Conservation (phyloP, 2,113 vertebrate genomes). For the Mesembrinibis cayennensis region DNA sequence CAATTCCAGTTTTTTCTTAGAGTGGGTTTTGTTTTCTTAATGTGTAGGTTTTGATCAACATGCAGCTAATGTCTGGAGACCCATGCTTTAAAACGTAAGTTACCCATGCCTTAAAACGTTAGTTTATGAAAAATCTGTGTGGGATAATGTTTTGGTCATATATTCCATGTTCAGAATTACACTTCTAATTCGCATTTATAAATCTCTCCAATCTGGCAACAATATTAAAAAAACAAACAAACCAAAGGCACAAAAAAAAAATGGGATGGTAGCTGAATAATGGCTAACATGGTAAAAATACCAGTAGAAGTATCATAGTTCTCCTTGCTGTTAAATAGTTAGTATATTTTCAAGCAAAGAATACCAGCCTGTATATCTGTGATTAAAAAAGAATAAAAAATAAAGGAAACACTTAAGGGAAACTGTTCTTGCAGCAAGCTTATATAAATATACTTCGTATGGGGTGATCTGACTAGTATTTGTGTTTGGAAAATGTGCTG, state of each 20-base stretch:
- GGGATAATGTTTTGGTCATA: background rate
- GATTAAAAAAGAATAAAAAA: background rate
- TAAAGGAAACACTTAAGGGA: background rate
- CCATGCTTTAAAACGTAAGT: conserved; percentile 98
- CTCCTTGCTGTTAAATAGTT: background rate
- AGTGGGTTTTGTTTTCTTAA: background rate
- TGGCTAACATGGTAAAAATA: background rate
- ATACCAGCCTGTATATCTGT: background rate
- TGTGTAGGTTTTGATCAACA: conserved; percentile 89
- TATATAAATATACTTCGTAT: background rate
- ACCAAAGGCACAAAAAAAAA: background rate
- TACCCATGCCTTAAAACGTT: conserved; percentile 97
- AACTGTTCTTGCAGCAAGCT: background rate
- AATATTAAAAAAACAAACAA: background rate
- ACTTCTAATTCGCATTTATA: background rate
- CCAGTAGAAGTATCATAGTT: background rate
- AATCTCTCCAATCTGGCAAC: background rate
- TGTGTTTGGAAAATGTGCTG: background rate
- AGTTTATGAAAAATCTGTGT: conserved; percentile 44
- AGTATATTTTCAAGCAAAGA: background rate
- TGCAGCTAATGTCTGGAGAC: conserved; percentile 96
- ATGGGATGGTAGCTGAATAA: background rate
- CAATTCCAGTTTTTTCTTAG: background rate
- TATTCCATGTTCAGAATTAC: background rate
- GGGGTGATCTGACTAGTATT: background rate